Evolutionary conservation across 2,888 invertebrate genomes (phyloP).

Genomic region (Schizaphis graminum): DNA sequence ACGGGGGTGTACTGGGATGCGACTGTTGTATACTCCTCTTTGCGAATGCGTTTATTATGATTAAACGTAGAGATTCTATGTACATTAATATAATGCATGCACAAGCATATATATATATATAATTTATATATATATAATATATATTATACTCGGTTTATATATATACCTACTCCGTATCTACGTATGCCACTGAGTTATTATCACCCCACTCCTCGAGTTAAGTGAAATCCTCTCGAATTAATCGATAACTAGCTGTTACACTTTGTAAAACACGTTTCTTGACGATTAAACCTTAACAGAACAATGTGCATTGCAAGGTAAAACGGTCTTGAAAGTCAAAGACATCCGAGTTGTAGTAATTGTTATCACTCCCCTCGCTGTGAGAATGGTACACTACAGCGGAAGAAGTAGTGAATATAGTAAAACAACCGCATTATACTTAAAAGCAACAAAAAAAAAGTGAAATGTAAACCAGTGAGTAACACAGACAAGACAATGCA

Average conservation of each 20-base stretch:
- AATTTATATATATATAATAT: not conserved
- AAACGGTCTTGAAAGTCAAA: conserved; percentile 11
- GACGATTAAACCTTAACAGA: conserved; percentile 12
- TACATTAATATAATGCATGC: not conserved
- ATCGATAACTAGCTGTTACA: conserved; percentile 41
- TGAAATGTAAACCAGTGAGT: not conserved
- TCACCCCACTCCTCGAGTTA: not conserved
- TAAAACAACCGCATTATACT: conserved; percentile 31
- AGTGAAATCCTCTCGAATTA: conserved; percentile 18
- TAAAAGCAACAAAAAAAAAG: conserved; percentile 24
- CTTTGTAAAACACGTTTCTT: conserved; percentile 40
- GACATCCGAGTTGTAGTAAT: conserved; percentile 39
- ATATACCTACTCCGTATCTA: not conserved
- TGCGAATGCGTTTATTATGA: conserved; percentile 50
- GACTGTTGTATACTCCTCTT: not conserved
- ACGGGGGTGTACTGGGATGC: not conserved
- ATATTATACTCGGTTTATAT: not conserved
- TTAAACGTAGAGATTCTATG: conserved; percentile 41
- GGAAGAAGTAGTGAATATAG: not conserved
- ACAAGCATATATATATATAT: not conserved
- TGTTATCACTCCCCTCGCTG: not conserved
- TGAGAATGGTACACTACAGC: not conserved
- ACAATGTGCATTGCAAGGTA: not conserved
- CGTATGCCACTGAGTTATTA: not conserved
- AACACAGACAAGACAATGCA: not conserved